Percentiles rank a stretch among this genome's conserved stretches.
These are phyloP conservation scores for Eulithis prunata DNA, from an alignment of 2,888 invertebrate genomes.

Conservation along the genomic window DNA sequence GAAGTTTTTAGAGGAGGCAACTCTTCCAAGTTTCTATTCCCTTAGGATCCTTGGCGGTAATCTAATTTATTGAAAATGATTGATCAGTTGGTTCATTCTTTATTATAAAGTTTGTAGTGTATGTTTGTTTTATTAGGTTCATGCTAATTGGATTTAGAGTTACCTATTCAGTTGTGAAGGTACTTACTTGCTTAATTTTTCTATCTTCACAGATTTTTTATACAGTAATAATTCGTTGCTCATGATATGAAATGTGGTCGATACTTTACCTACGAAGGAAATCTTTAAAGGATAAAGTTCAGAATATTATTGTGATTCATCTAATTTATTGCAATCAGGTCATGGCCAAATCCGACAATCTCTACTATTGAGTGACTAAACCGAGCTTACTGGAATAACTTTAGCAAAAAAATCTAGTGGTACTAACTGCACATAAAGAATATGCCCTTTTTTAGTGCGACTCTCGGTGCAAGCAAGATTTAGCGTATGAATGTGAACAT, in stretches of 20 bases:
- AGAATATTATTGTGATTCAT: constrained; percentile 29
- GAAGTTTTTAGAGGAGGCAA: constrained; percentile 56
- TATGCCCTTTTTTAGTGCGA: background rate
- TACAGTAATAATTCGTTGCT: too few relatives aligned
- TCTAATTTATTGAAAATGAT: constrained; percentile 36
- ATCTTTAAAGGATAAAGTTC: constrained; percentile 19
- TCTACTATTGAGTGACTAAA: constrained; percentile 36
- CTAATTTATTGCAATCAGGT: constrained; percentile 35
- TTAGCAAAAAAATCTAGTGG: constrained; percentile 4
- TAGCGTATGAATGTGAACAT: too few relatives aligned
- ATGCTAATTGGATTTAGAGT: background rate
- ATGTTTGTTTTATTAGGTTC: background rate
- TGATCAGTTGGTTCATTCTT: constrained; percentile 19
- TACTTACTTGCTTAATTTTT: too few relatives aligned
- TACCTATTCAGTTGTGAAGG: too few relatives aligned
- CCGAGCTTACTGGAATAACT: constrained; percentile 20
- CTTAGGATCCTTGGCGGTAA: constrained; percentile 34
- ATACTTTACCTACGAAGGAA: background rate
- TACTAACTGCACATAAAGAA: constrained; percentile 24
- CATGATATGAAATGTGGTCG: too few relatives aligned
- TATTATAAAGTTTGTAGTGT: background rate
- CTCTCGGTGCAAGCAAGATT: too few relatives aligned
- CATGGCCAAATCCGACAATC: constrained; percentile 37
- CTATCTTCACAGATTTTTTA: too few relatives aligned
- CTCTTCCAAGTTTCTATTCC: constrained; percentile 43